These are phyloP conservation scores for Deroptyus accipitrinus DNA, from an alignment of 2,113 vertebrate species.

Conservation along the genomic window DNA sequence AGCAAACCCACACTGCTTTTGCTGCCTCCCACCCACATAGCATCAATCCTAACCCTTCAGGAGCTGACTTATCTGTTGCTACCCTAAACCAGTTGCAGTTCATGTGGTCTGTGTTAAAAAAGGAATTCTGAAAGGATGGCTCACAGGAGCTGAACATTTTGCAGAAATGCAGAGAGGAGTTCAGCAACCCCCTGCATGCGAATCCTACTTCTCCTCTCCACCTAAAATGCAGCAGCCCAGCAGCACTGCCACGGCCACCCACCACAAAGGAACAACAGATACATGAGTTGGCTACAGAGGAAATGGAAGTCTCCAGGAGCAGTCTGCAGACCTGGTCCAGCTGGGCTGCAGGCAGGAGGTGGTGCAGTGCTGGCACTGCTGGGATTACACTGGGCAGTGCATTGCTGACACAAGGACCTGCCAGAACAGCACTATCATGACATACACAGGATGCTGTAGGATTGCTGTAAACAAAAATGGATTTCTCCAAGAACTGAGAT, in stretches of 20 bases:
- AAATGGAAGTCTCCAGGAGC: not conserved
- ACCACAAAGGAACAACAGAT: not conserved
- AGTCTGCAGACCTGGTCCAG: not conserved
- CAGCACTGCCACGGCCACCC: not conserved
- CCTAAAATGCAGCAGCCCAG: not conserved
- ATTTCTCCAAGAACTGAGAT: not conserved
- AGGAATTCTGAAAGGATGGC: not conserved
- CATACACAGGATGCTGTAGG: not conserved
- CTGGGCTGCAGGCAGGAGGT: not conserved
- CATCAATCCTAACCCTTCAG: not conserved
- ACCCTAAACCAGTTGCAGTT: not conserved
- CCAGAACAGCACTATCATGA: accelerated
- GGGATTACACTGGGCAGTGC: not conserved
- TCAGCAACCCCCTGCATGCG: not conserved
- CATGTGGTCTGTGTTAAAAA: not conserved
- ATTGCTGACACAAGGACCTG: not conserved
- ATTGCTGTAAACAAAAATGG: not conserved
- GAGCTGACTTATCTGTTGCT: not conserved
- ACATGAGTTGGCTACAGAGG: not conserved
- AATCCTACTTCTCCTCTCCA: not conserved
- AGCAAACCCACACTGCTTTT: not conserved
- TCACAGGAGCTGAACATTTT: not conserved
- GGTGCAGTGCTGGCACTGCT: not conserved
- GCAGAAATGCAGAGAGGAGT: not conserved
- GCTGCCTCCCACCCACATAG: not conserved